These are phyloP conservation scores for Nyctibius grandis DNA, from an alignment of 2,797 vertebrate genomes.

Conservation along the genomic window DNA sequence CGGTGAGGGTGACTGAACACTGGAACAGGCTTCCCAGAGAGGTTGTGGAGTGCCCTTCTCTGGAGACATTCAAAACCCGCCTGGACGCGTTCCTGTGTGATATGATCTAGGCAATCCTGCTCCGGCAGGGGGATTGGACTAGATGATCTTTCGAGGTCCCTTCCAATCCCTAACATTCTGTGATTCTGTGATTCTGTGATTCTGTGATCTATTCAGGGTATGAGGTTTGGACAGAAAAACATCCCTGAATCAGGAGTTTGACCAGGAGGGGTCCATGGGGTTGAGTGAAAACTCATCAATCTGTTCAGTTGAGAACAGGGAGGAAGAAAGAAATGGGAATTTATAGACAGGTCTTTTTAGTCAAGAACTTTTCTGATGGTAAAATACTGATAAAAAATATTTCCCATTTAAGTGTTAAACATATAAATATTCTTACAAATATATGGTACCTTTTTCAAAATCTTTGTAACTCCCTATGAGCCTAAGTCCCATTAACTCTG, in stretches of 20 bases:
- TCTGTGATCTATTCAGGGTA: not conserved
- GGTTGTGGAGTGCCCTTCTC: too few species aligned
- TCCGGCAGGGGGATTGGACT: too few species aligned
- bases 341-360: not conserved
- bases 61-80: too few species aligned
- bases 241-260: not conserved
- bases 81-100: too few species aligned
- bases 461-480: not conserved
- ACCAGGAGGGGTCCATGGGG: not conserved
- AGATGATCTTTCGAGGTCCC: too few species aligned
- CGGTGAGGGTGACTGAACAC: too few species aligned
- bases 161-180: too few species aligned
- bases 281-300: not conserved
- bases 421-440: not conserved
- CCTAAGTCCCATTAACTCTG: not conserved
- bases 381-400: not conserved
- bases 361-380: not conserved
- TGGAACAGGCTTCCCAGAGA: too few species aligned
- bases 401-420: not conserved
- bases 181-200: too few species aligned
- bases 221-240: not conserved
- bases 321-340: not conserved
- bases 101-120: too few species aligned
- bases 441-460: not conserved
- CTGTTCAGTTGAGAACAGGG: not conserved